Conservation (phyloP, 2,113 vertebrate species). For the Nothocercus julius region DNA sequence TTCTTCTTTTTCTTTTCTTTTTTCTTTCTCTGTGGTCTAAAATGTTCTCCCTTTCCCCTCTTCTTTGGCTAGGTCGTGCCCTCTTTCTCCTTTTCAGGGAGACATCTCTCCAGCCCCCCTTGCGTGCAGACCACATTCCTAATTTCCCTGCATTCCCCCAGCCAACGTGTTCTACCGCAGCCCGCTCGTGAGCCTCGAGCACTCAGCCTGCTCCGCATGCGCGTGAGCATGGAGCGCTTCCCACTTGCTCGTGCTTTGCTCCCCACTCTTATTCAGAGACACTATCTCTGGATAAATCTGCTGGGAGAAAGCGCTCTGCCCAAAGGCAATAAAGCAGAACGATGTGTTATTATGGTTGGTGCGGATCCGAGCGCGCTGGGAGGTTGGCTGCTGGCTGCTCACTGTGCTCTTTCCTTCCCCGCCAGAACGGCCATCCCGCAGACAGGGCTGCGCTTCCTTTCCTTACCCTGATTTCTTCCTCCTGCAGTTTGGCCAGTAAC, state of each 20-base stretch:
- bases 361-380: slow-evolving; percentile 64
- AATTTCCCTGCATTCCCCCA: not conserved
- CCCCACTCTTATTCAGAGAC: slow-evolving; percentile 2
- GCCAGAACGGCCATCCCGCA: slow-evolving; percentile 61
- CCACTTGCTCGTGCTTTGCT: not conserved
- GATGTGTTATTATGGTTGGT: slow-evolving; percentile 70
- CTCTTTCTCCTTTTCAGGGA: not conserved
- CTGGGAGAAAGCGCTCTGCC: slow-evolving; percentile 64
- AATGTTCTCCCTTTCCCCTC: not conserved
- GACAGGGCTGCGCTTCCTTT: slow-evolving; percentile 56
- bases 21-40: not conserved
- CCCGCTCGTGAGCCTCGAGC: not conserved
- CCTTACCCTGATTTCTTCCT: slow-evolving; percentile 56
- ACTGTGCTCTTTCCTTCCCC: slow-evolving; percentile 54
- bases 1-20: not conserved
- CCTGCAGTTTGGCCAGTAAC: slow-evolving; percentile 42
- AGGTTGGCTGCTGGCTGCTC: slow-evolving; percentile 59
- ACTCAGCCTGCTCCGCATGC: not conserved
- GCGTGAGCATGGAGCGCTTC: not conserved
- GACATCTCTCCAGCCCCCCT: not conserved
- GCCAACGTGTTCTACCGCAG: not conserved
- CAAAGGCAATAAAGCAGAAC: slow-evolving; percentile 66
- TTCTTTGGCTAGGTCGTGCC: not conserved
- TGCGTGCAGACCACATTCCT: not conserved
- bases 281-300: slow-evolving; percentile 63